Percentiles rank a stretch among this genome's conserved stretches.
Conservation (phyloP, 30 jellyfish, hydroid and myxozoan genomes). For the Chrysaora quinquecirrha region DNA sequence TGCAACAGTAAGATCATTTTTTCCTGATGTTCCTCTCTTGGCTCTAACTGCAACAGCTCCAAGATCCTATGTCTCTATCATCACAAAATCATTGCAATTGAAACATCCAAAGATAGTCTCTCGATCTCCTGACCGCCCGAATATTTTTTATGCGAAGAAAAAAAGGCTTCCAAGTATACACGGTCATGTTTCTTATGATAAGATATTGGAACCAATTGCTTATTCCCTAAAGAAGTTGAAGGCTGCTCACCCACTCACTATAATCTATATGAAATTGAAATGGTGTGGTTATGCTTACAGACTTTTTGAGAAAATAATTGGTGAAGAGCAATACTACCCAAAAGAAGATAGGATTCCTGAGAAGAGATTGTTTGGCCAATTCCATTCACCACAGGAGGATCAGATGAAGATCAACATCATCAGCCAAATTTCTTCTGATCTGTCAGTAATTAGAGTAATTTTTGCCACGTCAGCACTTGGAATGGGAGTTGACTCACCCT, state of each 20-base stretch:
- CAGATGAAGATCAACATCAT: neutral
- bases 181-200: neutral
- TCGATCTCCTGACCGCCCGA: constrained; percentile 3
- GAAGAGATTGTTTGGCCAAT: neutral
- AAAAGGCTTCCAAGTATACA: neutral
- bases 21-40: neutral
- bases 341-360: constrained; percentile 1
- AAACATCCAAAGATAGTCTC: neutral
- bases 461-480: constrained; percentile 21
- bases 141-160: neutral
- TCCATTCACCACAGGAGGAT: constrained; percentile 1
- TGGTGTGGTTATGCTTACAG: constrained; percentile 6
- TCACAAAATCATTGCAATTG: neutral
- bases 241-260: neutral
- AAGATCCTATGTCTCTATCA: neutral
- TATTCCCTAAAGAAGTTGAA: neutral
- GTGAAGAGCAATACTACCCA: neutral
- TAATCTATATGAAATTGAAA: neutral
- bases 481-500: constrained; percentile 2
- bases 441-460: neutral
- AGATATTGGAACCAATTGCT: neutral
- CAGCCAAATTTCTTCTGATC: neutral
- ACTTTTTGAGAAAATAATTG: constrained; percentile 6
- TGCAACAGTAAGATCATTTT: neutral
- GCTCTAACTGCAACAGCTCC: neutral